These are phyloP conservation scores for Charaxes varanes DNA, from an alignment of 1,140 invertebrate species.

Conservation along the genomic window DNA sequence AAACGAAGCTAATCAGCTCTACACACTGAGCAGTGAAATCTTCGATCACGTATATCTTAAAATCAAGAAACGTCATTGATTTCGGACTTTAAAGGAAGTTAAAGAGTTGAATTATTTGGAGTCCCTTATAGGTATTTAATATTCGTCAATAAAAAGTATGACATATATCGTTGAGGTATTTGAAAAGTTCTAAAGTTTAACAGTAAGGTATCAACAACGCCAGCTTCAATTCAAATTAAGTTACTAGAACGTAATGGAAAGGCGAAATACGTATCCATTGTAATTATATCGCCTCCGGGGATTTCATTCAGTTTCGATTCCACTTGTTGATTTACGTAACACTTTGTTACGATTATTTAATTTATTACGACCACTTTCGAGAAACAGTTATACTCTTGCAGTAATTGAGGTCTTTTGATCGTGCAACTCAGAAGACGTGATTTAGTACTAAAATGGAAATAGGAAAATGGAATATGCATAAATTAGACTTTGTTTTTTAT, in stretches of 20 bases:
- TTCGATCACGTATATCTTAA: no score
- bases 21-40: no score
- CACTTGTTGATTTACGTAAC: conserved; percentile 28
- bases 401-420: background rate
- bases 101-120: no score
- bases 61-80: no score
- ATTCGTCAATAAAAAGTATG: no score
- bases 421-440: no score
- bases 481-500: no score
- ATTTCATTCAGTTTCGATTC: conserved; percentile 25
- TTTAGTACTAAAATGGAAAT: background rate
- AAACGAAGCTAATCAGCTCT: no score
- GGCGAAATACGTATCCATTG: conserved; percentile 40
- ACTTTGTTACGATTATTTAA: conserved; percentile 23
- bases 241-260: conserved; percentile 61
- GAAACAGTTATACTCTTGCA: background rate
- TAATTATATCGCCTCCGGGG: conserved; percentile 31
- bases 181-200: conserved; percentile 6
- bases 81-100: no score
- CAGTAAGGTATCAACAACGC: conserved; percentile 20
- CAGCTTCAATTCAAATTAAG: conserved; percentile 30
- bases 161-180: no score
- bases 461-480: no score
- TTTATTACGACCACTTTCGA: conserved; percentile 19
- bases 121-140: no score